A percentile compares a stretch with the other conserved stretches of the same genome.
Evolutionary conservation across 2,113 vertebrate species (phyloP).

Genomic region (Nipponia nippon): DNA sequence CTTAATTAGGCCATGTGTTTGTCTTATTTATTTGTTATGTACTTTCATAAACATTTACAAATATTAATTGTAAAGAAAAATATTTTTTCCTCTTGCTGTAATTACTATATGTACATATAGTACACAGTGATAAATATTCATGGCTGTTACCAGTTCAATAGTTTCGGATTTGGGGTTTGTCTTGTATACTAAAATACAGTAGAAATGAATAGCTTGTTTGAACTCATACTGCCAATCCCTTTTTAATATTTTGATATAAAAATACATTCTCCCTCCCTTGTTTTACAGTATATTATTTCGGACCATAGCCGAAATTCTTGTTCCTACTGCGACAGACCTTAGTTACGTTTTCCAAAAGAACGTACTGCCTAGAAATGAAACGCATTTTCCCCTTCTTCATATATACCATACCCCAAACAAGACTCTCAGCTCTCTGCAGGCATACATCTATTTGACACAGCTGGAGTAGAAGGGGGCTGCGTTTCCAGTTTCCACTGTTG

Average conservation of each 20-base stretch:
- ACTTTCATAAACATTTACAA: slow-evolving; percentile 72
- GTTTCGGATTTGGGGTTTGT: neutral
- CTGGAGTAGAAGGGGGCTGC: neutral
- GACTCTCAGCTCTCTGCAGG: neutral
- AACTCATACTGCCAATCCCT: neutral
- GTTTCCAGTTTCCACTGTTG: neutral
- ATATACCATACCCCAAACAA: neutral
- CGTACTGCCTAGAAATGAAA: neutral
- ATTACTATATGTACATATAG: slow-evolving; percentile 54
- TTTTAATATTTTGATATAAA: neutral
- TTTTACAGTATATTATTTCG: neutral
- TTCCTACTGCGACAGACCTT: neutral
- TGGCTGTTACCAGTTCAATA: neutral
- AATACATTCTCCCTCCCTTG: neutral
- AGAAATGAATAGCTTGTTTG: neutral
- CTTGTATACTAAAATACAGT: neutral
- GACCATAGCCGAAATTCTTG: neutral
- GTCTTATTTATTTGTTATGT: slow-evolving; percentile 65
- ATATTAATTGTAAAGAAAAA: slow-evolving; percentile 64
- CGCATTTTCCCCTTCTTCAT: neutral
- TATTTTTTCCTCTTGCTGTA: slow-evolving; percentile 53
- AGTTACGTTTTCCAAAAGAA: neutral
- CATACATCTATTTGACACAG: neutral
- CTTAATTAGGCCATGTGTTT: slow-evolving; percentile 71
- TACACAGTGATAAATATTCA: slow-evolving; percentile 43